Evolutionary conservation across 2,888 invertebrate genomes (phyloP), one percentile per base, ranked within the genome.

Genomic region (Hydraecia micacea): DNA sequence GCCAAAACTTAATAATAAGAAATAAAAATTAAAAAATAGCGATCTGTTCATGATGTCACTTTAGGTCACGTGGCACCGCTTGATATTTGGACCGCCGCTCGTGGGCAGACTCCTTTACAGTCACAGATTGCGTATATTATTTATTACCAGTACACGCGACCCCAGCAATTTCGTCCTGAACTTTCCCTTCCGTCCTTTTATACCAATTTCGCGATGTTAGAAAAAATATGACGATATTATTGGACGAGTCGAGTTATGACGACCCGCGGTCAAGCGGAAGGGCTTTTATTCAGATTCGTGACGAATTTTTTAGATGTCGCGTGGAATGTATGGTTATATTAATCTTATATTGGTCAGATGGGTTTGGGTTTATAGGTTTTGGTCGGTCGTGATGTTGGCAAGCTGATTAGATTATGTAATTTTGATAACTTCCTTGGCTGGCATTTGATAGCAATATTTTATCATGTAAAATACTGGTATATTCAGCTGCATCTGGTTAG

Each of bases 211-310:
- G 94, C 94, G 91, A 95, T 93, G 95, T 94, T 95, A 94, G 93
- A 95, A 86, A 95, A 96, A 96, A 96, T 96, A 96, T 96, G 95
- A 96, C 95, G 95, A 94, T 96, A 95, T 96, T 96, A 96, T 96
- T 96, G 95, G 93, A 93, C 90, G 92, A 93, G 91, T 91, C 92
- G 91, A 94, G 94, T 94, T 94, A 94, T 93, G 94, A 94, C 90
- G 91, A 90, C 91, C 90, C 86, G 91, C 93, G 96, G 96, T 95
- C 96, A 95, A 94, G 94, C 93, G 93, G 90, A 95, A 94, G 92
- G 95, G 93, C 92, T 80, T 87, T 93, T 92, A 92, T 93, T 91
- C 89, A 85, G 87, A 85, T 82, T 79, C 82, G 85, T 80, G 86
- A 90, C 87, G 89, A 89, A 89, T 89, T 79, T 89, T 89, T 88